Evolutionary conservation across 2,888 invertebrate species (phyloP).

Genomic region (Palloptera scutellata): DNA sequence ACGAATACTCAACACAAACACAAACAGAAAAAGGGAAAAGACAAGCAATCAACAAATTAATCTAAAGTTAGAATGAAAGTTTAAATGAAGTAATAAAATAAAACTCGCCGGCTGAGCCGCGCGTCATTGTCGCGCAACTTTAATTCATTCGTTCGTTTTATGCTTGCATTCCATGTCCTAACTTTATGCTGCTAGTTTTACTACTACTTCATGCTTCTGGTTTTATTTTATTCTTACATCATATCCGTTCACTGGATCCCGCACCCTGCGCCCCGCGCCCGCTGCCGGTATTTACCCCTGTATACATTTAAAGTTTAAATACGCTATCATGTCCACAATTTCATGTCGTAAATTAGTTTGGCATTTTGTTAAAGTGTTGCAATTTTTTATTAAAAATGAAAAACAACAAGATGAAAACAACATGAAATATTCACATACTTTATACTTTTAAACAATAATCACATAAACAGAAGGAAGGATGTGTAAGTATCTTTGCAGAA

Average conservation of each 20-base stretch:
- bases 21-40: too few relatives aligned
- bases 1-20: too few relatives aligned
- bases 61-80: constrained; percentile 19
- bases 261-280: too few relatives aligned
- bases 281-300: too few relatives aligned
- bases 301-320: too few relatives aligned
- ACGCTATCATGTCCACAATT: background rate
- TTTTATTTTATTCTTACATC: too few relatives aligned
- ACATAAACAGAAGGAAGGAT: background rate
- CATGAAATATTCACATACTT: background rate
- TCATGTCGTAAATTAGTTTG: constrained; percentile 16
- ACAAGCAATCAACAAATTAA: background rate
- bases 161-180: too few relatives aligned
- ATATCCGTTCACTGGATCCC: too few relatives aligned
- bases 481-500: background rate
- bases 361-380: constrained; percentile 15
- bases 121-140: too few relatives aligned
- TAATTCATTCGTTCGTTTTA: too few relatives aligned
- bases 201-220: too few relatives aligned
- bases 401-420: background rate
- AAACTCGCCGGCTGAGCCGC: background rate
- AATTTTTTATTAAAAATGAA: constrained; percentile 1
- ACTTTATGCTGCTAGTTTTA: too few relatives aligned
- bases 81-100: constrained; percentile 18
- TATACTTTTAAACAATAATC: background rate